Evolutionary conservation across 92 coral and sea anemone species (phyloP).

Genomic region (Palythoa caribaeorum): DNA sequence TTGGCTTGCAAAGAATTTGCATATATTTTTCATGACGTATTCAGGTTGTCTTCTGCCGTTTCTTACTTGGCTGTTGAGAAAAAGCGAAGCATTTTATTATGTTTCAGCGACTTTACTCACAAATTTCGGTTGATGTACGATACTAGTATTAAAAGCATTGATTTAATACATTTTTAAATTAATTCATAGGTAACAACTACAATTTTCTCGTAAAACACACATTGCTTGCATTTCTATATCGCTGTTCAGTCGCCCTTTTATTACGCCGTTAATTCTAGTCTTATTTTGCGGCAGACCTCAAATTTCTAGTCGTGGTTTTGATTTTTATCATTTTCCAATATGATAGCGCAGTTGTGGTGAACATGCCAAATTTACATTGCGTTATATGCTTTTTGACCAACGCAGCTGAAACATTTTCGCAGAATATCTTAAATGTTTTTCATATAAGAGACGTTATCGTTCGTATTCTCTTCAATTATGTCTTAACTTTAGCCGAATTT

Average conservation of each 20-base stretch:
- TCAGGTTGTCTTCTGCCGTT: neutral
- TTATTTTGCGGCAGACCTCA: slow-evolving; percentile 15
- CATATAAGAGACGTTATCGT: neutral
- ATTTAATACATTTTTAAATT: neutral
- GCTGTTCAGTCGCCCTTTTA: neutral
- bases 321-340: neutral
- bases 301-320: neutral
- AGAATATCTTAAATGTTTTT: neutral
- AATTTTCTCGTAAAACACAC: neutral
- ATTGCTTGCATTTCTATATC: neutral
- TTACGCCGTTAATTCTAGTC: slow-evolving; percentile 2
- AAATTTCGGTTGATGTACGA: neutral
- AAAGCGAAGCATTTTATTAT: neutral
- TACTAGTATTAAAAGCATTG: neutral
- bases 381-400: neutral
- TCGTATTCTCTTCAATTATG: neutral
- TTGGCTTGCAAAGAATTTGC: slow-evolving; percentile 25
- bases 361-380: neutral
- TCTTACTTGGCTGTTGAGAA: neutral
- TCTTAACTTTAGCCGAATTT: neutral
- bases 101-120: neutral
- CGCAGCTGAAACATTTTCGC: neutral
- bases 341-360: neutral
- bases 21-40: slow-evolving; percentile 51
- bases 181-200: neutral